Base-by-base conservation (phyloP, 2,797 vertebrate species). In the Aplochiton taeniatus region DNA sequence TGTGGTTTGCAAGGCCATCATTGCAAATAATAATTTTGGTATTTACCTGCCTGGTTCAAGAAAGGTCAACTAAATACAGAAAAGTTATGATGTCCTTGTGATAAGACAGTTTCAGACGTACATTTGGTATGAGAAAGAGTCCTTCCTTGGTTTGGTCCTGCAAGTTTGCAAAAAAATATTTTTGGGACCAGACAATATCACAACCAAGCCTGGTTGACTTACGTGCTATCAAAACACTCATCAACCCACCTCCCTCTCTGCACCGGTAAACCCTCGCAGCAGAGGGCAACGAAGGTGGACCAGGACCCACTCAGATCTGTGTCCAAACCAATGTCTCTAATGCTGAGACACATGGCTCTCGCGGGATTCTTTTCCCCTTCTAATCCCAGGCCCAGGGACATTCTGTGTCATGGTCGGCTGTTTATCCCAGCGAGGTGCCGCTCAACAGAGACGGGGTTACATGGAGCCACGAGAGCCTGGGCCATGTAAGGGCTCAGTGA, bases 311-410 rank as follows among this genome's bases (percentile, higher is more conserved):
- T 9, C 64, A 70, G 69, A 78, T 81, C 71, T 56, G 41, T 53
- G 72, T 79, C 60, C 66, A 66, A 58, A 75, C 13, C 4, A 18
- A 48, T 14, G 31, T 41, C 16, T 2, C 18, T 43, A 20, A 43
- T 76, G 52, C 52, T 41, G 48, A 42, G 18, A n/a, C 11, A 14
- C 49, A 13, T n/a, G 43, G 16, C 56, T 58, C n/a, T 17, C 41
- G n/a, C 4, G 42, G 52, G 9, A 1, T 57, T 77, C 41, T 63
- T 77, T 75, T 18, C 51, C 54, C 63, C 52, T 31, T 75, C 47
- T 65, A 66, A 79, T 18, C 73, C 77, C 73, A 63, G 73, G 67
- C 63, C 68, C 60, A 53, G 52, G 63, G 52, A 57, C 65, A 65
- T 16, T 68, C 59, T 41, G 66, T 65, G 74, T 74, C 66, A 41